Base-by-base conservation (phyloP, 2,113 vertebrate genomes). In the Trochalopteron elliotii region DNA sequence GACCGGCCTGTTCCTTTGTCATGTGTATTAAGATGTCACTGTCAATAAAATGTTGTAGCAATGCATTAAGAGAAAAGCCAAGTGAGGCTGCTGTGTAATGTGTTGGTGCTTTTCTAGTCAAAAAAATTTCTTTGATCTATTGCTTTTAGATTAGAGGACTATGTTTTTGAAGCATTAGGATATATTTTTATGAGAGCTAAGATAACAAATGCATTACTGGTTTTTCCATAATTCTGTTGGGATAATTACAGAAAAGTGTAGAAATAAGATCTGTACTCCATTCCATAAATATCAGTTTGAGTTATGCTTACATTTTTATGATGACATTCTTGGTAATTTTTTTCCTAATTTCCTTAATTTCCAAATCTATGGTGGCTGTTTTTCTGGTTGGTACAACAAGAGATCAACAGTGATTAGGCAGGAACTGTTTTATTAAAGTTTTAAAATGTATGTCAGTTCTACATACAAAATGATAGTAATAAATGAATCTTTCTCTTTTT, bases 341-440 rank as follows among this genome's bases (percentile, higher is more conserved):
- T 87, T 20, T 8, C 76, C 87, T 67, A 49, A 40, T 85, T 75
- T 57, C 87, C 81, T 50, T 93, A 7, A 95, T 94, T 86, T 95
- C 17, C 93, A 98, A 98, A 96, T 98, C 71, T 98, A 98, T 95
- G 98, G 95, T 70, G 98, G 97, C n/a, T 98, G 98, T 57, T 98
- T 98, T 97, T 98, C 98, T 94, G 97, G 97, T 93, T 99, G 98
- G 98, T 98, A 50, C 94, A 98, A 80, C 94, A 97, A 90, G 89
- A 97, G 55, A 90, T 98, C 88, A 95, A 33, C 14, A 96, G 89
- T 70, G 98, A 98, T 96, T 98, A 98, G 97, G 98, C 93, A 98
- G 93, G 96, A 94, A 56, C 53, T 5, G 12, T 45, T 35, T 79
- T 78, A 35, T 37, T 2, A 2, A 67, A 49, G 23, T 55, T 35